Conservation (phyloP, 1,140 invertebrate genomes). For the Lucilia cuprina region DNA sequence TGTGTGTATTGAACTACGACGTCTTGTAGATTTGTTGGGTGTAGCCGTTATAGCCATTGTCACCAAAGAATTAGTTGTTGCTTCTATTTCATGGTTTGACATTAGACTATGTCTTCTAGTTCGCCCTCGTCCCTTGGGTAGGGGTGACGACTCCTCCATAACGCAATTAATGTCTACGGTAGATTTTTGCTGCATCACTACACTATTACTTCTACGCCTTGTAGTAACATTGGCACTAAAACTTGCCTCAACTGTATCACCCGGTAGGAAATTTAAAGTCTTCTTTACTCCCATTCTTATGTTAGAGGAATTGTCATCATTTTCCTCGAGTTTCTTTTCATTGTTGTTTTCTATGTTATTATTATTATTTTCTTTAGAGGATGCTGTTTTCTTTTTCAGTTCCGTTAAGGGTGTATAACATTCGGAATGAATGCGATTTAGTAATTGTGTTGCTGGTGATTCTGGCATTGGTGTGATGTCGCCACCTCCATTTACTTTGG, state of each 20-base stretch:
- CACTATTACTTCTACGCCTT: neutral
- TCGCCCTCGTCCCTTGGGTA: constrained; percentile 2
- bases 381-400: constrained; percentile 29
- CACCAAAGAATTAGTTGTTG: neutral
- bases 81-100: neutral
- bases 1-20: constrained; percentile 36
- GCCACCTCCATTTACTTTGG: constrained; percentile 26
- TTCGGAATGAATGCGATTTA: constrained; percentile 44
- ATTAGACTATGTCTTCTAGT: constrained; percentile 25
- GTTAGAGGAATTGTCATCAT: neutral
- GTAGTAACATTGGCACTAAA: neutral
- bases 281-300: neutral
- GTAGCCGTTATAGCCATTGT: constrained; percentile 2
- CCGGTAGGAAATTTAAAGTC: neutral
- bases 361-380: neutral
- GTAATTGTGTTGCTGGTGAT: constrained; percentile 53
- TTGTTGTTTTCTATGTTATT: neutral
- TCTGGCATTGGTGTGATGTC: constrained; percentile 37
- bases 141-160: neutral
- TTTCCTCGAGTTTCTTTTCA: neutral
- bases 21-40: constrained; percentile 17
- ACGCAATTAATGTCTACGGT: neutral
- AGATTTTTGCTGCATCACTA: neutral
- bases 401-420: neutral
- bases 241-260: neutral